Base-by-base conservation (phyloP, 2,797 vertebrate species). In the Lepus oiostolus region DNA sequence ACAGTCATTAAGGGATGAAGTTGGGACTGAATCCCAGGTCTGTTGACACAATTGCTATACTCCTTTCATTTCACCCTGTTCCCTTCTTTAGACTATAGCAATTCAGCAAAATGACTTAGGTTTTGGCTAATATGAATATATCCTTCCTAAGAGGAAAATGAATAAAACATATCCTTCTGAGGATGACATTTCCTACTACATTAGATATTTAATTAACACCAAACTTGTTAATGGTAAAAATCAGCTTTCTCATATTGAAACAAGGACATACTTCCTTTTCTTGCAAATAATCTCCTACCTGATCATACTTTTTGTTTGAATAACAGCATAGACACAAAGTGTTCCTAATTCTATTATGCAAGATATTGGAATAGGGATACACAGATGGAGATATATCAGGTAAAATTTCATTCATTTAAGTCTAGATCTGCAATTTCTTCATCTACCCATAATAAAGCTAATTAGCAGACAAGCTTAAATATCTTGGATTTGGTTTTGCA, bases 381-480 rank as follows among this genome's bases (percentile, higher is more conserved):
- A 75, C 2, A 80, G 71, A 79, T 38, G 72, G 47, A 95, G 28
- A 63, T 32, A 12, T 65, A 75, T 14, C 19, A 90, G 68, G 79
- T 50, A 70, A 81, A 85, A 54, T 80, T 65, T 28, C 81, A 77
- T 71, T 35, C 12, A 54, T 28, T 17, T 13, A 85, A 67, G 7
- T 62, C 21, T 81, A 52, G 5, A 4, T 84, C 8, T 85, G 6
- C 4, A 92, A 58, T 54, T 92, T 94, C 19, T 54, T 81, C 63
- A 38, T 71, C 5, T 47, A 68, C 12, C 16, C 47, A 50, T 68
- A 54, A 90, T 71, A 88, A 88, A 92, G 8, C 13, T 85, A 75
- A 89, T 82, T 85, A 95, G 30, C 35, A 76, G 47, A 42, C 84
- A 93, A 83, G 6, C 63, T 92, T 67, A 79, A 83, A 42, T 87